A percentile compares a stretch with the other conserved stretches of the same genome.
Conservation (phyloP, 1,140 invertebrate species). For the Macrobrachium nipponense region DNA sequence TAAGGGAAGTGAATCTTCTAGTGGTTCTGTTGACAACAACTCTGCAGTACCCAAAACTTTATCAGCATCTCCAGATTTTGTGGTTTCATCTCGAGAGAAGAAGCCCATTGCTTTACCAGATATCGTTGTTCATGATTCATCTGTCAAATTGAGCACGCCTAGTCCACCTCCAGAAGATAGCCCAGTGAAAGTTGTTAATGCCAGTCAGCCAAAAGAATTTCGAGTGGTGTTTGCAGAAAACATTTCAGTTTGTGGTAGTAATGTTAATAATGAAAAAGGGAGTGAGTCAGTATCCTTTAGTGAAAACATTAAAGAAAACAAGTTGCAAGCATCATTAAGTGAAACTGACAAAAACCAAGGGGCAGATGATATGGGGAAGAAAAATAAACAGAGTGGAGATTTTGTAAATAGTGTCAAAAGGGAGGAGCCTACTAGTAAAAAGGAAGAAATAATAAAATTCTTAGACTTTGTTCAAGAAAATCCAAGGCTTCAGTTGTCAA, state of each 20-base stretch:
- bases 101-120: slow-evolving; percentile 52
- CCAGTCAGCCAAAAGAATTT: slow-evolving; percentile 45
- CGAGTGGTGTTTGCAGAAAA: slow-evolving; percentile 40
- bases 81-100: slow-evolving; percentile 57
- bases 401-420: background rate
- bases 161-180: slow-evolving; percentile 35
- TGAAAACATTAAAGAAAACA: slow-evolving; percentile 41
- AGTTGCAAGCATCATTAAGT: too few species aligned
- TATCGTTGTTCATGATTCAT: slow-evolving; percentile 52
- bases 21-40: background rate
- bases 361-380: background rate
- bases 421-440: background rate
- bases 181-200: slow-evolving; percentile 20
- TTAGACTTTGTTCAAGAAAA: slow-evolving; percentile 30
- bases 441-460: slow-evolving; percentile 32
- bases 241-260: background rate
- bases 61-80: slow-evolving; percentile 55
- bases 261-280: background rate
- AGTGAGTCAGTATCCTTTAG: slow-evolving; percentile 38
- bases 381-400: background rate
- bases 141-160: slow-evolving; percentile 29
- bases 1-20: background rate
- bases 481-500: slow-evolving; percentile 21
- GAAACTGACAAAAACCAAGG: too few species aligned
- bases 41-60: slow-evolving; percentile 20